phyloP scores from a whole-genome alignment of 1,140 invertebrate species.

The Tetramorium alpestre region DNA sequence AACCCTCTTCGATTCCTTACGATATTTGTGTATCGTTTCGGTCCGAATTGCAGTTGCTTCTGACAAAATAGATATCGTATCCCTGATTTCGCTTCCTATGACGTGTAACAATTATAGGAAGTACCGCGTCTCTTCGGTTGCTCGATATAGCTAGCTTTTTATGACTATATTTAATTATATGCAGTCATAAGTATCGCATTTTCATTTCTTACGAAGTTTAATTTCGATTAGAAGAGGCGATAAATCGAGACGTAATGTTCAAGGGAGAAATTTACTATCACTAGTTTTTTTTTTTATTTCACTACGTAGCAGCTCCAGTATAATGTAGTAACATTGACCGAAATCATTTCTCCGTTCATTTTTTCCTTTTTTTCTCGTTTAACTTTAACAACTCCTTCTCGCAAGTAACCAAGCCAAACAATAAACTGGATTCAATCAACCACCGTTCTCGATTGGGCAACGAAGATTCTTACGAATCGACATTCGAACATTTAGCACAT shows the following conservation, averaged over 20 bases:
- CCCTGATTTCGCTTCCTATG: neutral
- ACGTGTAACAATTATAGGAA: neutral
- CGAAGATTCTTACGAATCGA: slow-evolving; percentile 23
- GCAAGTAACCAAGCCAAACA: neutral
- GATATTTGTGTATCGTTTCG: slow-evolving; percentile 7
- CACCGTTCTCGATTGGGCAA: neutral
- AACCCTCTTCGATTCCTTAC: neutral
- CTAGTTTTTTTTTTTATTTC: slow-evolving; percentile 10
- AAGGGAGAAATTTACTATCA: neutral
- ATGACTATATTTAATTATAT: slow-evolving; percentile 6
- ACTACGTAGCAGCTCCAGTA: neutral
- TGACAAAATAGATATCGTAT: neutral
- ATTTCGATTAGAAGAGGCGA: slow-evolving; percentile 14
- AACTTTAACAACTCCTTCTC: slow-evolving; percentile 46
- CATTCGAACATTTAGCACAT: slow-evolving; percentile 28
- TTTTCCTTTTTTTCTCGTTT: neutral
- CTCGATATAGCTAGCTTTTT: neutral
- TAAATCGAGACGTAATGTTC: neutral
- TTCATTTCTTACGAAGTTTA: neutral
- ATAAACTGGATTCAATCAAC: slow-evolving; percentile 12
- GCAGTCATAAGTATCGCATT: neutral
- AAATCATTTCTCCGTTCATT: neutral
- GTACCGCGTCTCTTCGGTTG: neutral
- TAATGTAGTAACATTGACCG: neutral
- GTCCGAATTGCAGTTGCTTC: neutral